A percentile compares a stretch with the other conserved stretches of the same genome.
These are phyloP conservation scores for Allolobophora icterica DNA, from an alignment of 2,888 invertebrate genomes.

Conservation along the genomic window DNA sequence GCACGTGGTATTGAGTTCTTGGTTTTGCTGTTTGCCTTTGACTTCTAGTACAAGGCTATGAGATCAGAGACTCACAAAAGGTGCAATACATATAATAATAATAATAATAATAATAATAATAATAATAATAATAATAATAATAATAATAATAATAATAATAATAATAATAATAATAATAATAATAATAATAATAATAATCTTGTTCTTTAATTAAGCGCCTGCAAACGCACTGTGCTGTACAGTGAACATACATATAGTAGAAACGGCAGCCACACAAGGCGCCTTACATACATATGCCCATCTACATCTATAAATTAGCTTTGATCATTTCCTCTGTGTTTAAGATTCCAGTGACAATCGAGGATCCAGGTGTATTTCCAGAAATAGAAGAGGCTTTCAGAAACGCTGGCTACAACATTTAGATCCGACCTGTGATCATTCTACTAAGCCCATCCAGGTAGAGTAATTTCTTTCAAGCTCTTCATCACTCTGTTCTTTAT, in stretches of 20 bases:
- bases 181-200: no score
- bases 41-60: background rate
- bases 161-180: no score
- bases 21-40: background rate
- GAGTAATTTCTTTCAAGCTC: background rate
- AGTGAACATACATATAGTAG: no score
- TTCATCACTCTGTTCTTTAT: background rate
- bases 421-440: background rate
- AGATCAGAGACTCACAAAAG: background rate
- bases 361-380: constrained; percentile 81
- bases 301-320: background rate
- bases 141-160: no score
- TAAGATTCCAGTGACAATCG: constrained; percentile 82
- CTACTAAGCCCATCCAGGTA: background rate
- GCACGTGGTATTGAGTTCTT: background rate
- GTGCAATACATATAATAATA: no score
- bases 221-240: no score
- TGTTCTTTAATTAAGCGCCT: no score
- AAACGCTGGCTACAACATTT: constrained; percentile 41
- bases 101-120: no score
- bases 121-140: no score
- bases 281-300: no score
- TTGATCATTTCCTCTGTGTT: constrained; percentile 49
- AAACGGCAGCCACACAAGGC: no score
- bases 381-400: constrained; percentile 42